A percentile compares a stretch with the other conserved stretches of the same genome.
Conservation (phyloP, 2,113 vertebrate genomes). For the Passer domesticus region DNA sequence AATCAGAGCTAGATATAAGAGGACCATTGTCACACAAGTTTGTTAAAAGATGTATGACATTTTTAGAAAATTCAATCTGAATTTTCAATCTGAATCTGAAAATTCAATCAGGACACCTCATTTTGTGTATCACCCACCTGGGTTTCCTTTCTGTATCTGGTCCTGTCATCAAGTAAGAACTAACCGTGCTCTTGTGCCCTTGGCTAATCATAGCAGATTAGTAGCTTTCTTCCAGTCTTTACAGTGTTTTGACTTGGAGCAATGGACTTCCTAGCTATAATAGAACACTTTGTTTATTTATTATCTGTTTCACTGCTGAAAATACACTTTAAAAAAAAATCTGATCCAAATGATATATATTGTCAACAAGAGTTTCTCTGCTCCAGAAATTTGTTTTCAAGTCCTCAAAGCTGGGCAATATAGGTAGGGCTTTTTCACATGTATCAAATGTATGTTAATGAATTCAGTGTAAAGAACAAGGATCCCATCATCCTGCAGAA, state of each 20-base stretch:
- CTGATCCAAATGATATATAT: rapidly evolving
- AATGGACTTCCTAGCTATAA: not conserved
- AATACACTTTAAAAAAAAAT: not conserved
- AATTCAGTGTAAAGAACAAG: not conserved
- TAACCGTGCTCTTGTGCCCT: not conserved
- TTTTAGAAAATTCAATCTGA: not conserved
- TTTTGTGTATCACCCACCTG: not conserved
- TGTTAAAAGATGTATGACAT: not conserved
- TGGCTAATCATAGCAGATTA: not conserved
- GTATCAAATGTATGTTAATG: not conserved
- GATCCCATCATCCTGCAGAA: not conserved
- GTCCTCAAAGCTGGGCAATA: not conserved
- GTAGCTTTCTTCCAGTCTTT: not conserved
- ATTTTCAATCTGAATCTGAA: too few relatives aligned
- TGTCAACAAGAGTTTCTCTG: not conserved
- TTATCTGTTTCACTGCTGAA: not conserved
- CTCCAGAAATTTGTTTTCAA: not conserved
- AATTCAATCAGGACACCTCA: not conserved
- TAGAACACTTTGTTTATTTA: not conserved
- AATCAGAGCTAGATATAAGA: not conserved
- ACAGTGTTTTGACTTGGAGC: not conserved
- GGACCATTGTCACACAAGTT: not conserved
- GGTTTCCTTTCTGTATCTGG: not conserved
- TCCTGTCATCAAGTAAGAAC: not conserved
- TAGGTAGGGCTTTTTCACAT: not conserved